These are phyloP conservation scores for Eulemur rufifrons DNA, from an alignment of 2,113 vertebrate species.

Conservation along the genomic window DNA sequence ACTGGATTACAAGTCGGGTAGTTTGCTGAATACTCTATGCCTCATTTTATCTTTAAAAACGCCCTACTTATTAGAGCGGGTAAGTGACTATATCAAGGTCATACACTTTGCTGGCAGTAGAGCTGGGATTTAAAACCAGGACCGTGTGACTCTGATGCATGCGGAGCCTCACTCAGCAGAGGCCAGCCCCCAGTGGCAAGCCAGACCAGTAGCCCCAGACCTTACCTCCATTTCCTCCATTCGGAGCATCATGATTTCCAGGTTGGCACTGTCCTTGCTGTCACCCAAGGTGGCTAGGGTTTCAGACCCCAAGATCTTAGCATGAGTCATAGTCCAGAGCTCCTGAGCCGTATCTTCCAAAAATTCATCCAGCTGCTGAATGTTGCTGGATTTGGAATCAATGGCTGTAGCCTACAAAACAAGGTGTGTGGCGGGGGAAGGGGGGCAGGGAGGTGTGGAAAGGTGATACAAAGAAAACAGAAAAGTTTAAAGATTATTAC, in stretches of 20 bases:
- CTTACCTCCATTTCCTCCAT: slow-evolving; percentile 98
- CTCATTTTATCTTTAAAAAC: not conserved
- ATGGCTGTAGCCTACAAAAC: slow-evolving; percentile 77
- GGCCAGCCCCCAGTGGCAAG: not conserved
- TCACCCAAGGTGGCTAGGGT: slow-evolving; percentile 65
- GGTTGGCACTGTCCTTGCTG: slow-evolving; percentile 75
- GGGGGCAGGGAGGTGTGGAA: not conserved
- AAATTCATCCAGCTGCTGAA: slow-evolving; percentile 80
- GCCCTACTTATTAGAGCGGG: not conserved
- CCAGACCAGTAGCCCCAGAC: not conserved
- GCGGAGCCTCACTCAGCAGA: not conserved
- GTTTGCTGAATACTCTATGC: not conserved
- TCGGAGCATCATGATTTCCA: slow-evolving; percentile 93
- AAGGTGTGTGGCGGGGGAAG: not conserved
- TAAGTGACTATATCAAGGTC: not conserved
- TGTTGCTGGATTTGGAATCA: slow-evolving; percentile 78
- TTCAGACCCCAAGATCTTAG: slow-evolving; percentile 60
- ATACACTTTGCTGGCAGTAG: not conserved
- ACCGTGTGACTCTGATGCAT: not conserved
- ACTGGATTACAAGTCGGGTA: not conserved
- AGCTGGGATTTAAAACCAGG: not conserved
- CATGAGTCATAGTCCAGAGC: slow-evolving; percentile 74
- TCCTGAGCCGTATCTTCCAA: slow-evolving; percentile 82
- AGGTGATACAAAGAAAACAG: not conserved
- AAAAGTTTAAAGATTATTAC: not conserved